Evolutionary conservation across 2,888 invertebrate species (phyloP), one percentile per base, ranked within the genome.

Genomic region (Scaptomyza cyrtandrae): DNA sequence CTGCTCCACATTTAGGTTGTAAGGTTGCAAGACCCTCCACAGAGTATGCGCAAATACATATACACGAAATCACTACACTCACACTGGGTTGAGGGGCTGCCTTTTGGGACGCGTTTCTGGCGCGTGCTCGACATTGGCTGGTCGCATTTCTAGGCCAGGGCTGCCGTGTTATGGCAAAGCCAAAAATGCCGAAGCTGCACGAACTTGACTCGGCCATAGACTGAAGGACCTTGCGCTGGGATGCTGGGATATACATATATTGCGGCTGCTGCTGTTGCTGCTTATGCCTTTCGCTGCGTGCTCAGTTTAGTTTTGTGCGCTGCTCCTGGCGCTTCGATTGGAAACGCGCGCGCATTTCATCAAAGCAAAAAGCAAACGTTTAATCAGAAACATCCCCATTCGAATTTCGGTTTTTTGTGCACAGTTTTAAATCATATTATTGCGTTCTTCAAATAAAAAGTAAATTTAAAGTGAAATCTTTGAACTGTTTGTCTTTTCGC

Each of bases 111-210:
- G 39, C 60, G 61, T 58, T 56, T 43, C 60, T 63, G 71, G 67
- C 75, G 75, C 80, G 72, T 75, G 88, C 71, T 62, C 72, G 61
- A 71, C 82, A 71, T 71, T 71, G 67, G 50, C 50, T 63, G 65
- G 52, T 49, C 68, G 64, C 65, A 70, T 83, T 88, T 85, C 84
- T 86, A 86, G 89, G 84, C 86, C 85, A 86, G 82, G 89, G 86
- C 64, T 86, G 75, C 62, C 55, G 75, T 54, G 69, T 50, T 71
- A 58, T 43, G 46, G 19, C 57, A 62, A 59, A 65, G 61, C 61
- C 63, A 54, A 57, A 41, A 37, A 59, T 45, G 55, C 72, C 77
- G 77, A 74, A 74, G 68, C 39, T 14, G 14, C 59, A 57, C 80
- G 77, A 77, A 63, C 55, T 67, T 61, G 56, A 33, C 16, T 80